These are phyloP conservation scores for Luehdorfia chinensis DNA, from an alignment of 1,140 invertebrate genomes.

Conservation along the genomic window DNA sequence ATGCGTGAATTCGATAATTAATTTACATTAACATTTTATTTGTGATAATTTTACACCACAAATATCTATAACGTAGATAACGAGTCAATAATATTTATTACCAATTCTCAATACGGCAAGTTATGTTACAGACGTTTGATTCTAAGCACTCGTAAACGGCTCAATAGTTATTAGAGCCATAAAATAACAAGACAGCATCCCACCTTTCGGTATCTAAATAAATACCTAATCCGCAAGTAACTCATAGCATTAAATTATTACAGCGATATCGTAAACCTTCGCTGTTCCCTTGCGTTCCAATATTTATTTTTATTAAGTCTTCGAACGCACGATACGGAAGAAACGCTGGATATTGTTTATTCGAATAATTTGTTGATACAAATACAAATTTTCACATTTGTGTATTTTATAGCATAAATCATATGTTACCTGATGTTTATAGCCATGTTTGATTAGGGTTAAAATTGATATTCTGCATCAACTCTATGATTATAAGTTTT, in stretches of 20 bases:
- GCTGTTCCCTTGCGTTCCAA: constrained; percentile 43
- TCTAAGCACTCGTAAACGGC: constrained; percentile 11
- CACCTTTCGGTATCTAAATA: constrained; percentile 44
- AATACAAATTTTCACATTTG: no score
- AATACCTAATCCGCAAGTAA: constrained; percentile 52
- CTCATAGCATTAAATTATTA: constrained; percentile 52
- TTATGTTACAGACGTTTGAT: constrained; percentile 5
- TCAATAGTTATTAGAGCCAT: constrained; percentile 5
- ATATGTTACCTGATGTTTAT: no score
- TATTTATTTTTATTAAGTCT: constrained; percentile 63
- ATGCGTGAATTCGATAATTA: no score
- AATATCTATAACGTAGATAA: neutral
- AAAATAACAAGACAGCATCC: constrained; percentile 8
- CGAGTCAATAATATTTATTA: constrained; percentile 5
- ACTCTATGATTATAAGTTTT: no score
- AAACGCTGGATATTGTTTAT: constrained; percentile 22
- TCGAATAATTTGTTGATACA: no score
- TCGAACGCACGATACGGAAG: constrained; percentile 27
- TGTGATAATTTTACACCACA: no score
- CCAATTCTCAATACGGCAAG: constrained; percentile 5
- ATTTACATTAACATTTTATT: no score
- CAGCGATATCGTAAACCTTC: constrained; percentile 55
- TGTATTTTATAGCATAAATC: no score
- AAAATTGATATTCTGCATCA: no score
- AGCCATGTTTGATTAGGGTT: no score